These are phyloP conservation scores for Rhynchotus rufescens DNA, from an alignment of 2,797 vertebrate species.

Conservation along the genomic window DNA sequence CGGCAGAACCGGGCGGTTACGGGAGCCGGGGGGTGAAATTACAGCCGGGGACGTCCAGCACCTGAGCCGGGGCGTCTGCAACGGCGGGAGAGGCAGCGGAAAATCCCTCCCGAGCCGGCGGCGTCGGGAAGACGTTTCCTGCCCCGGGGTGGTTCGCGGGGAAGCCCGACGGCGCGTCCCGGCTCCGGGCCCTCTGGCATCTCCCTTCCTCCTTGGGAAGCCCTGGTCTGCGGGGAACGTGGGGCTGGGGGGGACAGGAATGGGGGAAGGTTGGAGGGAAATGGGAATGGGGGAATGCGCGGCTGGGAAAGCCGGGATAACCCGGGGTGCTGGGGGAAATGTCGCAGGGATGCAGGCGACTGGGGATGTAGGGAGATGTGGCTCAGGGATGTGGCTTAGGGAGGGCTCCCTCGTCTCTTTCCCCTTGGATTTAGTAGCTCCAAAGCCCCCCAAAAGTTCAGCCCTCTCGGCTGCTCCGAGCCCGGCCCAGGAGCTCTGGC, in stretches of 20 bases:
- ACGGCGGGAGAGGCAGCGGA: not conserved
- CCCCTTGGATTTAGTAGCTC: not conserved
- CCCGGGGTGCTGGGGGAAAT: not conserved
- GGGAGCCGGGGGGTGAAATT: not conserved
- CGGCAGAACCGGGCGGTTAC: not conserved
- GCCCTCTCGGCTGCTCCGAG: not conserved
- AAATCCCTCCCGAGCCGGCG: slow-evolving; percentile 21
- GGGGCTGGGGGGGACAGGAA: not conserved
- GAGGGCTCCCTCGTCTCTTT: not conserved
- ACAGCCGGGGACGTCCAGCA: slow-evolving; percentile 35
- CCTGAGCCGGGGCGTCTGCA: slow-evolving; percentile 19
- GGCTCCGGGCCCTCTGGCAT: too few species aligned
- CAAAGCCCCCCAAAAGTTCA: not conserved
- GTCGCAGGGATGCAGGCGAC: rapidly evolving
- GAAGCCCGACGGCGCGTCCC: not conserved
- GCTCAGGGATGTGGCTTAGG: not conserved
- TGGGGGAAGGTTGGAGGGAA: not conserved
- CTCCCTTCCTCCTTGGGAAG: too few species aligned
- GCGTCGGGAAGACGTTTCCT: not conserved
- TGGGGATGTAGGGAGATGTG: not conserved
- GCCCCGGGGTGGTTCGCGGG: not conserved
- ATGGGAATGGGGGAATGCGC: not conserved
- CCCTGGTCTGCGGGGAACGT: too few species aligned
- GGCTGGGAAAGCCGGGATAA: not conserved
- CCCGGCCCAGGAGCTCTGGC: not conserved